phyloP scores from a whole-genome alignment of 2,113 vertebrate species.

The Heterocephalus glaber region DNA sequence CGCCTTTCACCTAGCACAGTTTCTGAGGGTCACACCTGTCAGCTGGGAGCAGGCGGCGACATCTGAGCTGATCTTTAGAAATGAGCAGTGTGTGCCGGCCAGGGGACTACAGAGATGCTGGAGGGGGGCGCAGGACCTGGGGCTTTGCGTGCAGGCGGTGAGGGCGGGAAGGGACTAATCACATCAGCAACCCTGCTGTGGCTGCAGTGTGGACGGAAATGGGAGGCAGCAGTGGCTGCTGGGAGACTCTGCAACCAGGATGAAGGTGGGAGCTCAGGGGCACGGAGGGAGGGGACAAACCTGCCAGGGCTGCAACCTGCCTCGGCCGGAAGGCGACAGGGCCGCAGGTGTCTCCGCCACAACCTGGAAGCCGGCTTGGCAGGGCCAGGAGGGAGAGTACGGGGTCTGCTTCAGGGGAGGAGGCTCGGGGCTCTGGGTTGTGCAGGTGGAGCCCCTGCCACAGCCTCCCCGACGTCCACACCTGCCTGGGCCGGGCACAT shows the following conservation, averaged over 20 bases:
- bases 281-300: background rate
- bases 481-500: background rate
- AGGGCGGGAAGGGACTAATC: background rate
- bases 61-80: background rate
- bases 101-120: no score
- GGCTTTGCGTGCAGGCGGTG: no score
- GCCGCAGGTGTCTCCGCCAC: background rate
- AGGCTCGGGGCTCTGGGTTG: background rate
- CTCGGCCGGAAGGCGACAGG: background rate
- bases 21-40: background rate
- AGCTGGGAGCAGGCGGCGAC: background rate
- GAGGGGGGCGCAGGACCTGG: background rate
- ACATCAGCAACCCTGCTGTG: background rate
- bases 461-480: background rate
- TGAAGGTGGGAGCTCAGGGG: background rate
- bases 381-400: background rate
- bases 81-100: background rate
- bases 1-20: background rate
- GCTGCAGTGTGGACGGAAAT: background rate
- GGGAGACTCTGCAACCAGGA: background rate
- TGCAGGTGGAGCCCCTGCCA: background rate
- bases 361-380: background rate
- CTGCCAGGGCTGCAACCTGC: background rate
- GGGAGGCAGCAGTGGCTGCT: background rate
- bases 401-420: accelerated